Percentiles rank a stretch among this genome's conserved stretches.
Conservation (phyloP, 2,888 invertebrate genomes). For the Microctonus brassicae region DNA sequence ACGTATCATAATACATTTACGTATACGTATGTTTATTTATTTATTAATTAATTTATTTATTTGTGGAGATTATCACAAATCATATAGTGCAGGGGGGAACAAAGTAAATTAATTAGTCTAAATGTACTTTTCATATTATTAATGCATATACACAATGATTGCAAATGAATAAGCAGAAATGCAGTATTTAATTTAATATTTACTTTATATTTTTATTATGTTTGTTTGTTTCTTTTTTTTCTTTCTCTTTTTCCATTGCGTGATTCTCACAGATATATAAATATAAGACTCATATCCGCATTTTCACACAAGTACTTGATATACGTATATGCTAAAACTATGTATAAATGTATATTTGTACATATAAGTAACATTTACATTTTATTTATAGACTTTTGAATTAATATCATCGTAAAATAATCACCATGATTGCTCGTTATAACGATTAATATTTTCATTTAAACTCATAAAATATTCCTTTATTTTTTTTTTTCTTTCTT, state of each 20-base stretch:
- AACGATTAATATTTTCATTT: not conserved
- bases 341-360: conserved; percentile 15
- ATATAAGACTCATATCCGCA: conserved; percentile 18
- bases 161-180: conserved; percentile 45
- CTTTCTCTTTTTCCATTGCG: conserved; percentile 27
- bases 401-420: conserved; percentile 51
- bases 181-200: conserved; percentile 40
- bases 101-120: conserved; percentile 43
- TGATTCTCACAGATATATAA: conserved; percentile 16
- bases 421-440: conserved; percentile 51
- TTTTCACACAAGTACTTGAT: not conserved
- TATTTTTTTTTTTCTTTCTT: not conserved
- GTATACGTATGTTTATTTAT: too few relatives aligned
- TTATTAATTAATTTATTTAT: too few relatives aligned
- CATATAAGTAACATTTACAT: not conserved
- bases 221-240: conserved; percentile 24
- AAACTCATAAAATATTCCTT: not conserved
- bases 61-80: too few relatives aligned
- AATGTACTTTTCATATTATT: not conserved
- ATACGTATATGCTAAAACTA: too few relatives aligned
- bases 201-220: conserved; percentile 13
- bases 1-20: not conserved
- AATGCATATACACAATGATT: conserved; percentile 38
- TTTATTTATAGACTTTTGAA: conserved; percentile 32
- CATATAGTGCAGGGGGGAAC: too few relatives aligned